Percentiles rank a stretch among this genome's conserved stretches.
These are phyloP conservation scores for Remorina albescens DNA, from an alignment of 2,797 vertebrate species.

Conservation along the genomic window DNA sequence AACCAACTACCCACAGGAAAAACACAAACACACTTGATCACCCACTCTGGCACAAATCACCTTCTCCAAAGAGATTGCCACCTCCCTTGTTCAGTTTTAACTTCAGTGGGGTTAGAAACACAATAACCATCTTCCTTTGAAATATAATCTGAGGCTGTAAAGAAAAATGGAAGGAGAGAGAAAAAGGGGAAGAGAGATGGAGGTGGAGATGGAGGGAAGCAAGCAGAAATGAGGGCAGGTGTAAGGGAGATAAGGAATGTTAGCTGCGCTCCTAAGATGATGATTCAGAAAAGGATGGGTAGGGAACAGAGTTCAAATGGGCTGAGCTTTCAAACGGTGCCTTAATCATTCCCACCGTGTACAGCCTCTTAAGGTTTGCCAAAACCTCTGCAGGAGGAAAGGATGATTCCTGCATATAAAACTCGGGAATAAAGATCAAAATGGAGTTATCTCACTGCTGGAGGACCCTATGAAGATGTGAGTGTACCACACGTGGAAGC, in stretches of 20 bases:
- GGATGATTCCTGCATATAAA: constrained; percentile 56
- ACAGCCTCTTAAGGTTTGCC: constrained; percentile 60
- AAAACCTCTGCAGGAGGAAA: constrained; percentile 61
- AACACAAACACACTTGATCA: constrained; percentile 27
- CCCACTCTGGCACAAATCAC: constrained; percentile 50
- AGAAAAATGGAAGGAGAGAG: constrained; percentile 47
- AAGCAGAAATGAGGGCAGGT: constrained; percentile 66
- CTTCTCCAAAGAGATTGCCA: constrained; percentile 40
- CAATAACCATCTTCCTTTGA: constrained; percentile 68
- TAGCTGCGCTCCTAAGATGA: constrained; percentile 67
- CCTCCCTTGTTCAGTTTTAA: constrained; percentile 56
- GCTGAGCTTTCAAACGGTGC: constrained; percentile 69
- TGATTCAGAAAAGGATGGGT: constrained; percentile 69
- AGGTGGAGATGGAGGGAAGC: constrained; percentile 5
- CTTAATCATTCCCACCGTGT: constrained; percentile 72
- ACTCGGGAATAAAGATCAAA: constrained; percentile 40
- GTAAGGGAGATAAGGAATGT: constrained; percentile 69
- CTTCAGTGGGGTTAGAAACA: constrained; percentile 68
- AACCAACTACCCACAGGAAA: constrained; percentile 29
- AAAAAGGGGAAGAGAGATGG: constrained; percentile 8
- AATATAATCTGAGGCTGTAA: constrained; percentile 65
- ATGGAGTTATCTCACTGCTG: constrained; percentile 26
- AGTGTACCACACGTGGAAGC: neutral
- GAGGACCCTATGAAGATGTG: constrained; percentile 23
- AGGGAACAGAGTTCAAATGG: constrained; percentile 77